Evolutionary conservation across 1,140 invertebrate genomes (phyloP).

Genomic region (Belonocnema kinseyi): DNA sequence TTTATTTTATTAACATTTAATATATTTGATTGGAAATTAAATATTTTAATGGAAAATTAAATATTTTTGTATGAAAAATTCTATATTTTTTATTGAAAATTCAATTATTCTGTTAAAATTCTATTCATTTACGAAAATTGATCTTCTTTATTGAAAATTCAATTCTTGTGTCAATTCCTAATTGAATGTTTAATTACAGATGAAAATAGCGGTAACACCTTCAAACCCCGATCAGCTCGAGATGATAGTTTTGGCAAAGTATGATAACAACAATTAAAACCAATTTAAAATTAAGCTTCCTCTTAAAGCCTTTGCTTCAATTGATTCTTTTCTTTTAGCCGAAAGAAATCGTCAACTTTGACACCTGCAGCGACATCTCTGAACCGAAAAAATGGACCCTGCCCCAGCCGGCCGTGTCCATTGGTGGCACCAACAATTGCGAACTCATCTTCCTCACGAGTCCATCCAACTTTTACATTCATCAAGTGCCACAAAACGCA

Average conservation of each 20-base stretch:
- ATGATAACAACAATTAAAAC: neutral
- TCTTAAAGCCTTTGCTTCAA: neutral
- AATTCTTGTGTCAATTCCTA: too few species aligned
- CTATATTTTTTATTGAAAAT: too few species aligned
- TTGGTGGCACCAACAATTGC: constrained; percentile 59
- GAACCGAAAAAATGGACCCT: constrained; percentile 42
- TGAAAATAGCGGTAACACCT: neutral
- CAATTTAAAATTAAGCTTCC: too few species aligned
- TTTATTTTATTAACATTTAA: too few species aligned
- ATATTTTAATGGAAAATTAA: too few species aligned
- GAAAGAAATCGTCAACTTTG: neutral
- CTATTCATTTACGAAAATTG: too few species aligned
- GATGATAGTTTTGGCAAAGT: constrained; percentile 1
- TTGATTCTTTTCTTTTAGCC: constrained; percentile 28
- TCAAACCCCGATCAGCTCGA: neutral
- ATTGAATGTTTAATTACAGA: neutral
- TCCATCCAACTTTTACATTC: constrained; percentile 75
- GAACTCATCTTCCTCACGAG: constrained; percentile 61
- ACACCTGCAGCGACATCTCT: neutral
- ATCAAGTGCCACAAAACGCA: constrained; percentile 65
- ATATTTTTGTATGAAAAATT: too few species aligned
- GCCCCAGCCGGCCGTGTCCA: constrained; percentile 52
- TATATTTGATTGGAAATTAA: too few species aligned
- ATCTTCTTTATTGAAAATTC: too few species aligned
- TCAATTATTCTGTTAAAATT: too few species aligned